Percentiles rank a stretch among this genome's conserved stretches.
Evolutionary conservation across 2,797 vertebrate species (phyloP).

Genomic region (Malurus splendens): DNA sequence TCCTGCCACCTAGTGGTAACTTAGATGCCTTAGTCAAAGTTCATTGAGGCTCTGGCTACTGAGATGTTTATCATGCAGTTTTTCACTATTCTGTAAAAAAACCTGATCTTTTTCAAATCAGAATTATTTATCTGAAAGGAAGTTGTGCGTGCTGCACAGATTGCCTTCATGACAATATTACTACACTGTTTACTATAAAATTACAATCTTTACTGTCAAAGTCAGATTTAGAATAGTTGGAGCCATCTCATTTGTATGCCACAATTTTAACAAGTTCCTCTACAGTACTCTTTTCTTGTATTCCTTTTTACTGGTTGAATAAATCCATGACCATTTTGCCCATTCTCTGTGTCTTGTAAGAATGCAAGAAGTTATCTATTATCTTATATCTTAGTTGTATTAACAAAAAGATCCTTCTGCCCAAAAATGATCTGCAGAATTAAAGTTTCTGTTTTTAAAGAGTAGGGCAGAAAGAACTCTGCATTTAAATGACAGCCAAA

Average conservation of each 20-base stretch:
- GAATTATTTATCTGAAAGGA: neutral
- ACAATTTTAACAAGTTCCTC: neutral
- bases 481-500: neutral
- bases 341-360: neutral
- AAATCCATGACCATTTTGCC: neutral
- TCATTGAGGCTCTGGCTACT: neutral
- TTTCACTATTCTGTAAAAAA: neutral
- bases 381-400: neutral
- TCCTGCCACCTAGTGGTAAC: constrained; percentile 19
- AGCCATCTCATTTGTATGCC: neutral
- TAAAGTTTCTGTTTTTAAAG: neutral
- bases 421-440: neutral
- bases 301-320: neutral
- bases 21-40: neutral
- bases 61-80: neutral
- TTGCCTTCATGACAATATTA: neutral
- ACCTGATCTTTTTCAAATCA: neutral
- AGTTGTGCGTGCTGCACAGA: neutral
- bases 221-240: neutral
- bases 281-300: neutral
- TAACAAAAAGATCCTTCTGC: neutral
- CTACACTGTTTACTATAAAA: neutral
- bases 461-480: neutral
- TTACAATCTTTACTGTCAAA: neutral
- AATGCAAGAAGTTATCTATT: neutral